A percentile compares a stretch with the other conserved stretches of the same genome.
Conservation (phyloP, 2,888 invertebrate genomes). For the Scrobipalpa atriplicella region DNA sequence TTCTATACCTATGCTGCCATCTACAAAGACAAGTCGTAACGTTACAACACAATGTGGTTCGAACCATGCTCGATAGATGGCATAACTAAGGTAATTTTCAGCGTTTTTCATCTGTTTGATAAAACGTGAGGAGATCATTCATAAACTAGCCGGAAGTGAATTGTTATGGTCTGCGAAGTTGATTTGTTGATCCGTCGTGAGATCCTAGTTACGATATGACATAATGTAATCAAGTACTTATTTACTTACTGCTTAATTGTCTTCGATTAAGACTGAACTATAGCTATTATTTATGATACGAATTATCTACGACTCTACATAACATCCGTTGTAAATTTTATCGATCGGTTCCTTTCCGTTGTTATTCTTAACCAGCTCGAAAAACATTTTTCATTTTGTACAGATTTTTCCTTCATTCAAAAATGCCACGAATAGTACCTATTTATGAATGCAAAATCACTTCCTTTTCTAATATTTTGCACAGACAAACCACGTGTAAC, state of each 20-base stretch:
- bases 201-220: slow-evolving; percentile 6
- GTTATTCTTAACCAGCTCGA: no score
- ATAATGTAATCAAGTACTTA: neutral
- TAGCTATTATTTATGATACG: no score
- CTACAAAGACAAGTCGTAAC: neutral
- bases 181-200: slow-evolving; percentile 16
- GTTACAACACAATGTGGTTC: neutral
- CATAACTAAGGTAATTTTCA: neutral
- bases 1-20: neutral
- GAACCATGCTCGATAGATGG: neutral
- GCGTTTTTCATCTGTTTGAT: neutral
- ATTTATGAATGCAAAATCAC: no score
- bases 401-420: no score
- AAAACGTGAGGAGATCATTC: slow-evolving; percentile 15
- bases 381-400: no score
- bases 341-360: no score
- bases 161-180: slow-evolving; percentile 7
- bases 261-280: neutral
- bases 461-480: no score
- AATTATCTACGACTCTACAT: no score
- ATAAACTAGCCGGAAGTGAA: slow-evolving; percentile 6
- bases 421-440: no score
- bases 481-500: no score
- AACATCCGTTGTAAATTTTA: neutral
- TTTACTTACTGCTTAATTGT: neutral